Conservation (phyloP, 2,888 invertebrate genomes). For the Plagiodera versicolora region DNA sequence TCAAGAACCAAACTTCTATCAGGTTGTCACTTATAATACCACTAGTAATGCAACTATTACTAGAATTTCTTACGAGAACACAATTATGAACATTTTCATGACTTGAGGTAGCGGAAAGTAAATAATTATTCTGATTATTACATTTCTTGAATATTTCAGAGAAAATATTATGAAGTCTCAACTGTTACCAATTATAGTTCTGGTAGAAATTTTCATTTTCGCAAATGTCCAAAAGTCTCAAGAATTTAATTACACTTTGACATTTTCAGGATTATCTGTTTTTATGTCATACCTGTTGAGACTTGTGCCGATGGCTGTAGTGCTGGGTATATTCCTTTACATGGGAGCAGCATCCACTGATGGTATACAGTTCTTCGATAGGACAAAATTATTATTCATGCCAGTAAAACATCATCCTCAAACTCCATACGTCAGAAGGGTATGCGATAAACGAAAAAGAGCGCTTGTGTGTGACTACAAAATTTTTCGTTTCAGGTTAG, state of each 20-base stretch:
- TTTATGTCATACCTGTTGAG: constrained; percentile 75
- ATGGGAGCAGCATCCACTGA: constrained; percentile 95
- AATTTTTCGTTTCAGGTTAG: constrained; percentile 65
- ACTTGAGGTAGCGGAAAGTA: too few species aligned
- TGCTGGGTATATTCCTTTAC: constrained; percentile 96
- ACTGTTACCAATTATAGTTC: too few species aligned
- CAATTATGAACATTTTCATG: too few species aligned
- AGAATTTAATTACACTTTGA: not conserved
- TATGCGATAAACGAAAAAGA: constrained; percentile 54
- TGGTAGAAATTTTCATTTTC: too few species aligned
- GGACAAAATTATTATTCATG: constrained; percentile 86
- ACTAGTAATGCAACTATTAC: too few species aligned
- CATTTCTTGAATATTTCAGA: too few species aligned
- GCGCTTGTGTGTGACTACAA: not conserved
- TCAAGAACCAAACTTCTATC: too few species aligned
- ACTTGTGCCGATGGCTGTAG: constrained; percentile 91
- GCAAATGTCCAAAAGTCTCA: too few species aligned
- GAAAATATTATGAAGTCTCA: too few species aligned
- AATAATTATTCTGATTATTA: too few species aligned
- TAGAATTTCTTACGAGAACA: too few species aligned
- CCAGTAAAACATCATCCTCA: constrained; percentile 96
- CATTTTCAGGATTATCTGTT: constrained; percentile 67
- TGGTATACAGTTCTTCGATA: constrained; percentile 92
- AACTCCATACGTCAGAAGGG: constrained; percentile 84
- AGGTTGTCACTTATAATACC: too few species aligned